These are phyloP conservation scores for Drosophila neocordata DNA, from an alignment of 1,140 invertebrate species.

Conservation along the genomic window DNA sequence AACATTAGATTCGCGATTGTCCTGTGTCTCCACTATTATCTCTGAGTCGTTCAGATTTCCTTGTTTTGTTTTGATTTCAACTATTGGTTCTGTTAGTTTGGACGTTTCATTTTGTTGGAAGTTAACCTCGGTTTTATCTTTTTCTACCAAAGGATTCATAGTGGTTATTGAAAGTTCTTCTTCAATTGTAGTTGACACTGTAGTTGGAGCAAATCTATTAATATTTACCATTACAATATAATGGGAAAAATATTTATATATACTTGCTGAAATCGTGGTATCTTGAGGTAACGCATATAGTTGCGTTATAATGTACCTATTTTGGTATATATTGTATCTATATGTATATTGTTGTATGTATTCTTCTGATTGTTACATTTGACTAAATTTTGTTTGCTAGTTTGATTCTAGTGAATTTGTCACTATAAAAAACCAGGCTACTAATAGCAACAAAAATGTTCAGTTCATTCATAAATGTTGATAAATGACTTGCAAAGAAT, in stretches of 20 bases:
- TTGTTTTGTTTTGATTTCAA: too few relatives aligned
- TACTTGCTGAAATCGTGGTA: neutral
- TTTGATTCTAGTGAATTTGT: neutral
- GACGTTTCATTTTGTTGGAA: too few relatives aligned
- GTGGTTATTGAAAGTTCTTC: too few relatives aligned
- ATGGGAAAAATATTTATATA: neutral
- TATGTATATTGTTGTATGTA: slow-evolving; percentile 1
- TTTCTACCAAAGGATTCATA: too few relatives aligned
- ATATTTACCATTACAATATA: neutral
- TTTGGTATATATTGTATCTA: neutral
- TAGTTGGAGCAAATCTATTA: neutral
- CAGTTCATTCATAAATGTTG: slow-evolving; percentile 2
- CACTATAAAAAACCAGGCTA: neutral
- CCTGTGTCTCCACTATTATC: too few relatives aligned
- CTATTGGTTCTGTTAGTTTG: too few relatives aligned
- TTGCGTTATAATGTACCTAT: neutral
- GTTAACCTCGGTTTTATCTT: too few relatives aligned
- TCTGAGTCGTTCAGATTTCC: too few relatives aligned
- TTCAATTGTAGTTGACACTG: neutral
- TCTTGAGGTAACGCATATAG: neutral
- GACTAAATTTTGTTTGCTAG: neutral
- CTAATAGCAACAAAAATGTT: neutral
- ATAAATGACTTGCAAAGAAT: slow-evolving; percentile 4
- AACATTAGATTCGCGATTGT: too few relatives aligned
- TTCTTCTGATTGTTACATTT: neutral